A percentile compares a stretch with the other conserved stretches of the same genome.
phyloP scores from a whole-genome alignment of 53 echinoderm and acorn worm species.

The Echinometra lucunter region DNA sequence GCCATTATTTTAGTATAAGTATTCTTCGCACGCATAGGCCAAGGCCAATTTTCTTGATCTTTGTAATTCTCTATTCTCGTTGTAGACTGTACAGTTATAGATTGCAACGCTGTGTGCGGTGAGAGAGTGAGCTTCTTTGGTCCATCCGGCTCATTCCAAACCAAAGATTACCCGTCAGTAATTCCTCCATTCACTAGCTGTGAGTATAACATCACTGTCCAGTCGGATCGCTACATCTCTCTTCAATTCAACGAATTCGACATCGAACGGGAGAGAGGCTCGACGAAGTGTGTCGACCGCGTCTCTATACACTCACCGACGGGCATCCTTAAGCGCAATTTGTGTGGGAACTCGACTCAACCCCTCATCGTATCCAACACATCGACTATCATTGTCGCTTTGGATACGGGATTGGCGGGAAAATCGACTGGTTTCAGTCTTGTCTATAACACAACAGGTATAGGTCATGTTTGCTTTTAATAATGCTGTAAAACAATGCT shows the following conservation, averaged over 20 bases:
- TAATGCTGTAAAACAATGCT: no score
- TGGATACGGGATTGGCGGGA: conserved; percentile 30
- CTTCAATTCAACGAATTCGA: conserved; percentile 75
- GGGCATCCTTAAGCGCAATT: neutral
- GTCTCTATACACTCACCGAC: conserved; percentile 47
- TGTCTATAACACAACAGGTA: conserved; percentile 49
- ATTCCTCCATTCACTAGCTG: conserved; percentile 82
- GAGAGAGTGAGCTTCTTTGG: conserved; percentile 33
- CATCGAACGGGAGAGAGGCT: conserved; percentile 49
- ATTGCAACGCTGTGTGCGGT: conserved; percentile 77
- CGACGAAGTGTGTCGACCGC: conserved; percentile 63
- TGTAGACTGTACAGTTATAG: conserved; percentile 78
- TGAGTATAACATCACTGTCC: conserved; percentile 69
- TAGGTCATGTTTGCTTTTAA: neutral
- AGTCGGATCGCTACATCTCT: conserved; percentile 62
- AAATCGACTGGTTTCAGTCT: conserved; percentile 46
- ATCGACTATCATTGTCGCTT: neutral
- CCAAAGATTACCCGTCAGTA: conserved; percentile 74
- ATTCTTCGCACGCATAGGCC: no score
- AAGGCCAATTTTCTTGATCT: no score
- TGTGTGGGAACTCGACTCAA: conserved; percentile 20
- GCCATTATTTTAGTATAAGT: no score
- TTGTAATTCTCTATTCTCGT: neutral
- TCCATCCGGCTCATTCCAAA: conserved; percentile 70
- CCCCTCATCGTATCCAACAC: conserved; percentile 54